Percentiles rank a stretch among this genome's conserved stretches.
Conservation (phyloP, 2,113 vertebrate species). For the Tychaedon coryphoeus region DNA sequence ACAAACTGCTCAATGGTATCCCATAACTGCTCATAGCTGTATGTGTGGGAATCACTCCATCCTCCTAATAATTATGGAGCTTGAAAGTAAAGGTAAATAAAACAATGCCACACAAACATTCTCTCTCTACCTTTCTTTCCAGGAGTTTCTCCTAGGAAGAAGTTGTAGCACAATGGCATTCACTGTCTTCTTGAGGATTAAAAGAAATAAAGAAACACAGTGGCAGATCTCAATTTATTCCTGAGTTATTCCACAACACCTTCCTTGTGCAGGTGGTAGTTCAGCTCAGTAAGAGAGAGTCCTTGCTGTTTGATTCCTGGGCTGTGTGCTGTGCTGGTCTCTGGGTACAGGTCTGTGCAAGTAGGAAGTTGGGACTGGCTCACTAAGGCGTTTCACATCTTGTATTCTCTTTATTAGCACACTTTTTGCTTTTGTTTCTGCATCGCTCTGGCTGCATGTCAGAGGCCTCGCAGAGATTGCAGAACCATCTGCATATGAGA, state of each 20-base stretch:
- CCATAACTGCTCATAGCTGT: neutral
- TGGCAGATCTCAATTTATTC: neutral
- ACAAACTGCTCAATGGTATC: neutral
- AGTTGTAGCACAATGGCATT: neutral
- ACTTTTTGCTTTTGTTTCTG: neutral
- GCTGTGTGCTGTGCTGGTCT: neutral
- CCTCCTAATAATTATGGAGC: neutral
- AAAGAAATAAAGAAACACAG: neutral
- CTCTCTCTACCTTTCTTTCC: neutral
- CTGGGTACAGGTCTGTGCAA: neutral
- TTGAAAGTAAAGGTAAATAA: neutral
- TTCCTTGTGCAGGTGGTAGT: neutral
- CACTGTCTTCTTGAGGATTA: neutral
- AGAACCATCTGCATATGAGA: neutral
- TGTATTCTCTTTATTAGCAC: neutral
- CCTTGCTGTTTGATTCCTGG: neutral
- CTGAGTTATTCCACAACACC: neutral
- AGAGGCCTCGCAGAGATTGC: neutral
- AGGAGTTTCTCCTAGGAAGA: neutral
- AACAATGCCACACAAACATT: neutral
- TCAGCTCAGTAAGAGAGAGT: neutral
- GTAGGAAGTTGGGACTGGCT: neutral
- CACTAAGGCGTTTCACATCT: neutral
- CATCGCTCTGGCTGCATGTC: neutral
- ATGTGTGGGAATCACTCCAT: neutral